Base-by-base conservation (phyloP, 2,113 vertebrate genomes). In the Campylomormyrus tamandua region DNA sequence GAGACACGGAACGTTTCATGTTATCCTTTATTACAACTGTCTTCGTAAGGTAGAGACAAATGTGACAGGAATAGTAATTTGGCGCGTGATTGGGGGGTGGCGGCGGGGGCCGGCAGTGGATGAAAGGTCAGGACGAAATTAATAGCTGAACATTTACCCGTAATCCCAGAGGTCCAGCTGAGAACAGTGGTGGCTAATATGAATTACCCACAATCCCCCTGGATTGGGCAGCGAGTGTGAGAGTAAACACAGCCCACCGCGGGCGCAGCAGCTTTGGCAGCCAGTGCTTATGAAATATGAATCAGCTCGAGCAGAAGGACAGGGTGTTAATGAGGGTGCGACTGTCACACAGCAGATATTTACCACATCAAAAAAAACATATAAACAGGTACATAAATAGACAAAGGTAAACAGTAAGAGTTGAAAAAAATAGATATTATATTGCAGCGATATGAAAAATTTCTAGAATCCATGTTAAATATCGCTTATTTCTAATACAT, bases 401-500 rank as follows among this genome's bases (percentile, higher is more conserved):
- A 70, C 88, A 70, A 80, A 89, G 49, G 46, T 50, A 87, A 39
- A 58, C 31, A 53, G 31, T 17, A 84, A 56, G 13, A 48, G 39
- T 17, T 24, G 85, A 35, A 56, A 66, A 80, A 87, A 19, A 89
- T 58, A 49, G 21, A 58, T 66, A 39, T 77, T 35, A 85, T 90
- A 49, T 91, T 87, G 45, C 53, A 19, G 87, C 31, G 35, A 84
- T 66, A n/a, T 83, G 74, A 15, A 49, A 88, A 62, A 90, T 77
- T 19, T 74, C 58, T 52, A 74, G 84, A 85, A 13, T 46, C 83
- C 56, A 70, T 92, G 87, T 91, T 92, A 90, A 95, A 94, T 94
- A 95, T 93, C 94, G 4, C 45, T 95, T 94, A 83, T 89, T 90
- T 93, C 91, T 94, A 94, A 92, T 91, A 56, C 84, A 87, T 49